These are phyloP conservation scores for Abscondita cerata DNA, from an alignment of 2,888 invertebrate genomes.

Conservation along the genomic window DNA sequence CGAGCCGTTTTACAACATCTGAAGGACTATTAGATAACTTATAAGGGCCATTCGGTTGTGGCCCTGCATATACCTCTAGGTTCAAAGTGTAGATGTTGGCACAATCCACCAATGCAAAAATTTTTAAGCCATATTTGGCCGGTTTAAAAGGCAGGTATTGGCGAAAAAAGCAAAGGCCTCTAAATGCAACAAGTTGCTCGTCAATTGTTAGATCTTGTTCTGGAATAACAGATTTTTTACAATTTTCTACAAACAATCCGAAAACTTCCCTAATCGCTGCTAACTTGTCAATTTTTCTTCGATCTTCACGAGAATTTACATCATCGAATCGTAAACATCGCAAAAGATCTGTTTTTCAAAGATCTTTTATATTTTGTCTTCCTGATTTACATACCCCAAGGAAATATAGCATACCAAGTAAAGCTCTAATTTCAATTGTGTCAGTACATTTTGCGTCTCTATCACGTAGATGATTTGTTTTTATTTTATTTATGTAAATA, in stretches of 20 bases:
- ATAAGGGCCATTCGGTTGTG: neutral
- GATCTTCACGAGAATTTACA: too few relatives aligned
- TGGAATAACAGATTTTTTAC: neutral
- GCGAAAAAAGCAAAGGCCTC: too few relatives aligned
- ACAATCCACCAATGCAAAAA: slow-evolving; percentile 1
- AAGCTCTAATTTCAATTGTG: neutral
- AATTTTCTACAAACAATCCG: neutral
- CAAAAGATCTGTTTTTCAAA: neutral
- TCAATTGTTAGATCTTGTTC: neutral
- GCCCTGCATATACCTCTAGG: too few relatives aligned
- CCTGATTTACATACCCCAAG: neutral
- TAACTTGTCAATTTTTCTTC: neutral
- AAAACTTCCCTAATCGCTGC: neutral
- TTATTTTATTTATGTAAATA: neutral
- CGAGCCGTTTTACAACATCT: neutral
- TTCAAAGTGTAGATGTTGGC: neutral
- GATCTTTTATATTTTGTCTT: too few relatives aligned
- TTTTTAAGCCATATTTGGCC: slow-evolving; percentile 5
- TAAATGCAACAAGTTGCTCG: neutral
- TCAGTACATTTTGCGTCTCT: neutral
- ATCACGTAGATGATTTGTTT: neutral
- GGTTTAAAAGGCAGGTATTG: neutral
- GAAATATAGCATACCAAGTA: neutral
- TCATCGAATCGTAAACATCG: neutral
- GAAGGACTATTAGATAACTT: neutral